These are phyloP conservation scores for Nycticorax nycticorax DNA, from an alignment of 2,113 vertebrate genomes.

Conservation along the genomic window DNA sequence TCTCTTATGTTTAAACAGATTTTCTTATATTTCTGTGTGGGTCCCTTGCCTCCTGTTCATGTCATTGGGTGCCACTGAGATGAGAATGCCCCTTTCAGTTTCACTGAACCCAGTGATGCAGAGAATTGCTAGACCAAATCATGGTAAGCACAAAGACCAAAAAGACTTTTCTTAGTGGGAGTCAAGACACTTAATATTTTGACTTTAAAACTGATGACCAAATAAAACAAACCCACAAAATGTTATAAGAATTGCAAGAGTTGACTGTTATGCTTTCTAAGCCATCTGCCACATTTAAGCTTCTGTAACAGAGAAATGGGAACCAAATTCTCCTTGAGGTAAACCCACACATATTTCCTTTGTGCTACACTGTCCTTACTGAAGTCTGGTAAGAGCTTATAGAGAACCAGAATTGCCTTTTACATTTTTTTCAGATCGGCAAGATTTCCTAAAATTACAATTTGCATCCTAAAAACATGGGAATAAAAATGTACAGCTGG, in stretches of 20 bases:
- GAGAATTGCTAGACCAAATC: neutral
- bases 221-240: constrained; percentile 26
- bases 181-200: neutral
- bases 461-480: neutral
- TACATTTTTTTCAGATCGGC: neutral
- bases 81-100: neutral
- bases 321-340: neutral
- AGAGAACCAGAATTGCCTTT: neutral
- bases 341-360: neutral
- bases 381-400: neutral
- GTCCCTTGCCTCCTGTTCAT: neutral
- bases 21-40: neutral
- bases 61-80: neutral
- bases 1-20: neutral
- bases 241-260: neutral
- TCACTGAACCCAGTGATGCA: neutral
- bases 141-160: neutral
- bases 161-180: neutral
- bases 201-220: neutral
- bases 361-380: neutral
- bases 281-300: neutral
- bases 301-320: neutral
- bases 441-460: neutral
- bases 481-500: neutral
- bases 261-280: neutral